These are phyloP conservation scores for Zoanthus gigantus DNA, from an alignment of 92 coral and sea anemone genomes.

Conservation along the genomic window DNA sequence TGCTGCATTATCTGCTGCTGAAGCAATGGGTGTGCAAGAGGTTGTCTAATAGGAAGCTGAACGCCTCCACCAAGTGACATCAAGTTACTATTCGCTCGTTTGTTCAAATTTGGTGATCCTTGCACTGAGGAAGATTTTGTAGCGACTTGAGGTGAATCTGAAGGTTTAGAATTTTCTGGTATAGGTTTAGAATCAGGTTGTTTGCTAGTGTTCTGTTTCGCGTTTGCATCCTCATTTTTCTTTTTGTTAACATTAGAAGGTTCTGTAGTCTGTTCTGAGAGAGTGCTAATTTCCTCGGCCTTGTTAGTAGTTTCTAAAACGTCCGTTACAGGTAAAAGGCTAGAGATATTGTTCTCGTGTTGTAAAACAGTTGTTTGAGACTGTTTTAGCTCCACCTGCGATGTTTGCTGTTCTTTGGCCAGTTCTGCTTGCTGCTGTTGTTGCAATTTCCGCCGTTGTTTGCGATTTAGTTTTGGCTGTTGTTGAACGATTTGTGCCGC, in stretches of 20 bases:
- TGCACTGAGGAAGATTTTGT: conserved; percentile 52
- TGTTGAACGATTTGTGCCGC: conserved; percentile 68
- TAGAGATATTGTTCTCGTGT: conserved; percentile 29
- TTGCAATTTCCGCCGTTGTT: conserved; percentile 90
- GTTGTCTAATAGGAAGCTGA: conserved; percentile 79
- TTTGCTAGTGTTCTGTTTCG: conserved; percentile 38
- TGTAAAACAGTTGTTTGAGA: conserved; percentile 47
- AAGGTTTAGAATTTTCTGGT: conserved; percentile 38
- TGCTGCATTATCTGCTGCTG: conserved; percentile 89
- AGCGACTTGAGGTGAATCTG: conserved; percentile 26
- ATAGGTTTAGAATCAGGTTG: conserved; percentile 42
- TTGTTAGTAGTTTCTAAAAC: conserved; percentile 21
- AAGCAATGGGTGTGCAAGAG: conserved; percentile 73
- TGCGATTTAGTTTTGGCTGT: conserved; percentile 89
- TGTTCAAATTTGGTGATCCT: conserved; percentile 49
- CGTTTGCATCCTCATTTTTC: conserved; percentile 37
- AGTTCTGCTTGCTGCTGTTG: conserved; percentile 74
- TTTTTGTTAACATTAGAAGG: conserved; percentile 51
- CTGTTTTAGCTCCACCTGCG: conserved; percentile 50
- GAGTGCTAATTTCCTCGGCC: conserved; percentile 43
- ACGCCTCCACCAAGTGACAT: conserved; percentile 72
- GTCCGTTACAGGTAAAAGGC: conserved; percentile 6
- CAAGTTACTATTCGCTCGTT: conserved; percentile 53
- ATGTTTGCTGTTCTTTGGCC: conserved; percentile 46
- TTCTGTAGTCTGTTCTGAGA: conserved; percentile 42